Evolutionary conservation across 1,140 invertebrate genomes (phyloP), one percentile per base, ranked within the genome.

Genomic region (Araneus ventricosus): DNA sequence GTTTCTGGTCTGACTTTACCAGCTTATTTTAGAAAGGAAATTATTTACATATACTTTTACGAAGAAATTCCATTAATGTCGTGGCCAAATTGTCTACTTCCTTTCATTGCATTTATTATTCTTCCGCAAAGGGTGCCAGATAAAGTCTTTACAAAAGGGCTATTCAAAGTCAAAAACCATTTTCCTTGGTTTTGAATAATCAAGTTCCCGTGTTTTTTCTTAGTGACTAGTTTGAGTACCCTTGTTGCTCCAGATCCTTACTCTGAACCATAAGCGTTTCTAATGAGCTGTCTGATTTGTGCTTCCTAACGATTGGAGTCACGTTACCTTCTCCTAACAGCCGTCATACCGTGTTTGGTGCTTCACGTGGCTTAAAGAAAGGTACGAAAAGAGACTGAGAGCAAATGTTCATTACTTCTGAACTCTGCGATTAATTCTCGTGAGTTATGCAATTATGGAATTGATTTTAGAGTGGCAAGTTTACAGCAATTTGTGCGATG

Each of bases 261-360:
- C 63, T 24, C 0, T 67, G 63, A n/a, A n/a, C 10, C 10, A 10
- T 67, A 67, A 67, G n/a, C 63, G 27, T 67, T 67, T n/a, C 22
- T n/a, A 6, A 67, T n/a, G 63, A 67, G 24, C 22, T 2, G 22
- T 5, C 63, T 67, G 24, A 27, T 67, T 27, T 67, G 63, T 10
- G 63, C 24, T 67, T 67, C 63, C 63, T 67, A 67, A 67, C 27
- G 63, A 67, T n/a, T 27, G 63, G 63, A n/a, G 63, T 67, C 63
- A 67, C 63, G 63, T 67, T 67, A 67, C 63, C 24, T 6, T 27
- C 63, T 67, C 24, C 63, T 27, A 67, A 67, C 63, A 67, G 63
- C 24, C 22, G 10, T 27, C 63, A 27, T 67, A 1, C 27, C 63
- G 63, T 67, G 63, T 22, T 59, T 59, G 17, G 2, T 59, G 0